Evolutionary conservation across 2,113 vertebrate species (phyloP).

Genomic region (Peromyscus polionotus): DNA sequence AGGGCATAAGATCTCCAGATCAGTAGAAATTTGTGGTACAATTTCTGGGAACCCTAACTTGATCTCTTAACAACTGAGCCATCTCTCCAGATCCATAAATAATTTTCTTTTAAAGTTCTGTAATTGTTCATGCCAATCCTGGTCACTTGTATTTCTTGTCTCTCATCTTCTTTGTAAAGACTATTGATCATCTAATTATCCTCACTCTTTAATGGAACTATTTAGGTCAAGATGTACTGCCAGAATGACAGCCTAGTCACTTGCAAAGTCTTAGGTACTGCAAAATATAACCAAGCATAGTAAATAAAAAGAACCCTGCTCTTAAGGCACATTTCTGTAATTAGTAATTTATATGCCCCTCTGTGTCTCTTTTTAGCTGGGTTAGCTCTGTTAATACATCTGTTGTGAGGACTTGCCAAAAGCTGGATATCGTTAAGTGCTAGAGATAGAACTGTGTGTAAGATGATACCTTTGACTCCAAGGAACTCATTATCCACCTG

Average conservation of each 20-base stretch:
- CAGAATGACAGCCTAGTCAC: not conserved
- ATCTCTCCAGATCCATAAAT: not conserved
- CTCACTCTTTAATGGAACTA: not conserved
- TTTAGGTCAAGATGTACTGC: not conserved
- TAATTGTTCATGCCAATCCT: not conserved
- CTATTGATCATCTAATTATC: not conserved
- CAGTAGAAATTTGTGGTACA: not conserved
- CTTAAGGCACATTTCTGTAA: not conserved
- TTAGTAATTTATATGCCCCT: not conserved
- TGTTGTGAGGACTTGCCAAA: not conserved
- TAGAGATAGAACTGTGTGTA: not conserved
- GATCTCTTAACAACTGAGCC: not conserved
- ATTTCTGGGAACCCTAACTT: not conserved
- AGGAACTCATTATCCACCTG: not conserved
- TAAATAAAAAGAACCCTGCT: slow-evolving; percentile 9
- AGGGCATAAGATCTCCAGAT: not conserved
- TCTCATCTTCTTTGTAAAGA: not conserved
- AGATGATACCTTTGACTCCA: not conserved
- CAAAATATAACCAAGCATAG: not conserved
- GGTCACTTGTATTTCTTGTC: not conserved
- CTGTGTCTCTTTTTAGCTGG: not conserved
- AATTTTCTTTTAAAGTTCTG: not conserved
- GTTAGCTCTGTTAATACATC: not conserved
- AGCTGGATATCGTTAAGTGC: not conserved
- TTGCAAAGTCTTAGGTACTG: not conserved